A percentile compares a stretch with the other conserved stretches of the same genome.
phyloP scores from a whole-genome alignment of 2,113 vertebrate genomes.

The Bos taurus region DNA sequence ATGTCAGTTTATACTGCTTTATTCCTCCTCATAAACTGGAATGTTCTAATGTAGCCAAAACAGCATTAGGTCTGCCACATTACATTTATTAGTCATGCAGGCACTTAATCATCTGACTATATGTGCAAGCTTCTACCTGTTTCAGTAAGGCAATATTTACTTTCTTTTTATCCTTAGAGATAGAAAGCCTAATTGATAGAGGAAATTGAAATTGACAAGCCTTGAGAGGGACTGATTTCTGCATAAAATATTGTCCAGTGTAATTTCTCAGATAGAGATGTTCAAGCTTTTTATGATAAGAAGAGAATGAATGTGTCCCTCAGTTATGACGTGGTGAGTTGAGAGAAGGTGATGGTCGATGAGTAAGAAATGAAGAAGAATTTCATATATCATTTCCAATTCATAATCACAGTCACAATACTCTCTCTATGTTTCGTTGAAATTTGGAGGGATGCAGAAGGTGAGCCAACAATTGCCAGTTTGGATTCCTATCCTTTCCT shows the following conservation, averaged over 20 bases:
- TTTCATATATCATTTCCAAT: not conserved
- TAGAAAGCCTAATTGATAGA: slow-evolving; percentile 33
- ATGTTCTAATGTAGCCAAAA: slow-evolving; percentile 47
- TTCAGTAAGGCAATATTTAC: slow-evolving; percentile 55
- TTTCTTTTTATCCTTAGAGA: slow-evolving; percentile 60
- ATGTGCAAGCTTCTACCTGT: slow-evolving; percentile 50
- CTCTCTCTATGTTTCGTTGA: not conserved
- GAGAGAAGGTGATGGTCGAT: not conserved
- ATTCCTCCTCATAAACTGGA: slow-evolving; percentile 18
- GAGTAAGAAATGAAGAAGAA: not conserved
- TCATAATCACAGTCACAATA: not conserved
- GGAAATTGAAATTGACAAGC: slow-evolving; percentile 39
- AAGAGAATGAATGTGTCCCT: not conserved
- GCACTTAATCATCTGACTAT: slow-evolving; percentile 61
- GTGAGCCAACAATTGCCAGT: not conserved
- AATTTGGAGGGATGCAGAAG: not conserved
- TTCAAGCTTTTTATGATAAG: not conserved
- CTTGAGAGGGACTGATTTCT: not conserved
- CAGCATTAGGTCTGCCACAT: slow-evolving; percentile 51
- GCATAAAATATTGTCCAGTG: slow-evolving; percentile 29
- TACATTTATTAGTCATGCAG: slow-evolving; percentile 55
- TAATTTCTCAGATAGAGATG: not conserved
- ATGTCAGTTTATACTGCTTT: slow-evolving; percentile 19
- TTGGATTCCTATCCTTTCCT: not conserved
- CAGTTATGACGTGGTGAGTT: not conserved